phyloP scores from a whole-genome alignment of 2,113 vertebrate genomes.

The Coregonus clupeaformis region DNA sequence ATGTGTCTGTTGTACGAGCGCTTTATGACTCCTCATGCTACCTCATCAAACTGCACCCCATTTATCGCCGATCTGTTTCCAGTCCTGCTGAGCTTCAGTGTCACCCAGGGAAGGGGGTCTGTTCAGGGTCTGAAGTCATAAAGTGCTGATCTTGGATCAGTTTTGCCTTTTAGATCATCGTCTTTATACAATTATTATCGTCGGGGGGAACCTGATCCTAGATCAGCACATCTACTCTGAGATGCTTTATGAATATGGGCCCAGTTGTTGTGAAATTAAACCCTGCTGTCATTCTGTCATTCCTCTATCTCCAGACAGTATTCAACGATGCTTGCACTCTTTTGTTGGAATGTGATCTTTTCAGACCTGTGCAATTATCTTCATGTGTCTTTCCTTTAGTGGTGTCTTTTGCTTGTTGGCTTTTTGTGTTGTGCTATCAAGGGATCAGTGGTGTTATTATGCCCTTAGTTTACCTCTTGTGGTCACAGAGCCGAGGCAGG shows the following conservation, averaged over 20 bases:
- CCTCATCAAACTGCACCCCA: neutral
- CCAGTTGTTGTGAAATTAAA: neutral
- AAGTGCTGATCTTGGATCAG: too few species aligned
- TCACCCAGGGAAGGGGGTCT: too few species aligned
- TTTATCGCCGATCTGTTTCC: neutral
- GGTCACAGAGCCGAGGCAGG: constrained; percentile 36
- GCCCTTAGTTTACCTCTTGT: constrained; percentile 6
- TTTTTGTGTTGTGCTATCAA: constrained; percentile 18
- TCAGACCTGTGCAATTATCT: neutral
- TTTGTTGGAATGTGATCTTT: neutral
- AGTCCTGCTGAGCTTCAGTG: neutral
- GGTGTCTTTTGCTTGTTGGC: neutral
- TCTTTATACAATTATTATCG: too few species aligned
- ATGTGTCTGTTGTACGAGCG: neutral
- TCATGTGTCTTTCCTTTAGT: neutral
- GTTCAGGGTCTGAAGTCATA: too few species aligned
- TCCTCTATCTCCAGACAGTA: neutral
- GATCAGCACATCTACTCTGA: too few species aligned
- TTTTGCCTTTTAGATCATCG: too few species aligned
- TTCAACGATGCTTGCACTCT: neutral
- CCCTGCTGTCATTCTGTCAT: neutral
- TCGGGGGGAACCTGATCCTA: too few species aligned
- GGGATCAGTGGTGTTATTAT: neutral
- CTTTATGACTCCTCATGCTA: neutral
- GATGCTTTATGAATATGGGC: neutral